phyloP scores from a whole-genome alignment of 2,113 vertebrate species.

The Elanus axillaris region DNA sequence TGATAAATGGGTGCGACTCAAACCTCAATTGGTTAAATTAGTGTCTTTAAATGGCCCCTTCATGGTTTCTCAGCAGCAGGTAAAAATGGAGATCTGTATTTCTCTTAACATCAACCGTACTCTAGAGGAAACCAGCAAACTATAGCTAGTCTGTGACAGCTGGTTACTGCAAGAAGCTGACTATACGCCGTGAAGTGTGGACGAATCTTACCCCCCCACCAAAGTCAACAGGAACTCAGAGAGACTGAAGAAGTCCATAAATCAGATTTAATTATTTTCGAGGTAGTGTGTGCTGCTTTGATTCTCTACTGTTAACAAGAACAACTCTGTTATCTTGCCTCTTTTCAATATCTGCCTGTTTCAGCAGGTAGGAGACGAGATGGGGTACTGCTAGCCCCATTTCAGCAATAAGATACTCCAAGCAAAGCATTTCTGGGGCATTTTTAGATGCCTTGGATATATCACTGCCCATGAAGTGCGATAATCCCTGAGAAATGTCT shows the following conservation, averaged over 20 bases:
- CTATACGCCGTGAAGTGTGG: neutral
- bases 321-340: neutral
- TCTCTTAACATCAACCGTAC: neutral
- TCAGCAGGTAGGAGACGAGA: neutral
- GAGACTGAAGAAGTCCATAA: neutral
- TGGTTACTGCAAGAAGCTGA: neutral
- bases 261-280: neutral
- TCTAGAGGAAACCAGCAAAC: neutral
- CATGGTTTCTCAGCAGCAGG: neutral
- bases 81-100: neutral
- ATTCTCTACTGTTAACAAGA: neutral
- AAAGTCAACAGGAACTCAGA: neutral
- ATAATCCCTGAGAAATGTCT: constrained; percentile 47
- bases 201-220: neutral
- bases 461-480: neutral
- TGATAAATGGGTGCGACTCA: neutral
- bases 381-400: neutral
- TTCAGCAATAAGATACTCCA: constrained; percentile 4
- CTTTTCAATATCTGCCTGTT: neutral
- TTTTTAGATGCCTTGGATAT: neutral
- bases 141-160: neutral
- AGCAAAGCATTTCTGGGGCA: neutral
- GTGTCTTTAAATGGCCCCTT: neutral
- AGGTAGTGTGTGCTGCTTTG: neutral
- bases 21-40: neutral